Evolutionary conservation across 2,797 vertebrate species (phyloP).

Genomic region (Limnodromus scolopaceus): DNA sequence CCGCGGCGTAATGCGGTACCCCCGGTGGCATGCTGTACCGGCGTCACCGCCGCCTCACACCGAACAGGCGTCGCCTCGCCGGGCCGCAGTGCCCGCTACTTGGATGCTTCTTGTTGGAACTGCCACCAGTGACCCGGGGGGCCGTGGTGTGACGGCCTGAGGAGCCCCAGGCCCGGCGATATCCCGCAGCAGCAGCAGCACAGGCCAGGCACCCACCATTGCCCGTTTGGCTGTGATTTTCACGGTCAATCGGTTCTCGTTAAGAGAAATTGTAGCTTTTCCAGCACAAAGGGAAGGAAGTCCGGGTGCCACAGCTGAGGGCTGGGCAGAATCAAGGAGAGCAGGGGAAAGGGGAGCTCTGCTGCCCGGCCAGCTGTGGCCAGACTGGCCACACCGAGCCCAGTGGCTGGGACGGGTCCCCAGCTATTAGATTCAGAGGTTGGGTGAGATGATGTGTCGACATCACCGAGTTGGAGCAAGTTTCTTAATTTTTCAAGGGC

Average conservation of each 20-base stretch:
- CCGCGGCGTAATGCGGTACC: background rate
- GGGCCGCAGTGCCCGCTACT: background rate
- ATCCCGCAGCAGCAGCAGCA: background rate
- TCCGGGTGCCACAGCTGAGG: no score
- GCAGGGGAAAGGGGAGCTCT: no score
- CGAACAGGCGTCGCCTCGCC: background rate
- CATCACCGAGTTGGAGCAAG: background rate
- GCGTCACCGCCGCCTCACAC: background rate
- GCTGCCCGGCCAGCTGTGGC: rapidly evolving
- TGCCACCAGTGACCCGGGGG: rapidly evolving
- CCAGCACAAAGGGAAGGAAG: background rate
- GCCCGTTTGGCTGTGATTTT: background rate
- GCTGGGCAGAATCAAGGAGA: background rate
- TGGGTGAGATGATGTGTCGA: rapidly evolving
- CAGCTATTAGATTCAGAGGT: rapidly evolving
- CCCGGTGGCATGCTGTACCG: background rate
- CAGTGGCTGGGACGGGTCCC: rapidly evolving
- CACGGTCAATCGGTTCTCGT: rapidly evolving
- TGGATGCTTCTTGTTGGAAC: rapidly evolving
- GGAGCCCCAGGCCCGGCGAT: rapidly evolving
- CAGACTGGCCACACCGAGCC: rapidly evolving
- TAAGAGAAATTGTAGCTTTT: rapidly evolving
- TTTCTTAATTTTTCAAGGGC: background rate
- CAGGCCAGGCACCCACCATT: rapidly evolving
- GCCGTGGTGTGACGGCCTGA: rapidly evolving